Percentiles rank a stretch among this genome's conserved stretches.
These are phyloP conservation scores for Gadopsis bispinosus DNA, from an alignment of 2,797 vertebrate species.

Conservation along the genomic window DNA sequence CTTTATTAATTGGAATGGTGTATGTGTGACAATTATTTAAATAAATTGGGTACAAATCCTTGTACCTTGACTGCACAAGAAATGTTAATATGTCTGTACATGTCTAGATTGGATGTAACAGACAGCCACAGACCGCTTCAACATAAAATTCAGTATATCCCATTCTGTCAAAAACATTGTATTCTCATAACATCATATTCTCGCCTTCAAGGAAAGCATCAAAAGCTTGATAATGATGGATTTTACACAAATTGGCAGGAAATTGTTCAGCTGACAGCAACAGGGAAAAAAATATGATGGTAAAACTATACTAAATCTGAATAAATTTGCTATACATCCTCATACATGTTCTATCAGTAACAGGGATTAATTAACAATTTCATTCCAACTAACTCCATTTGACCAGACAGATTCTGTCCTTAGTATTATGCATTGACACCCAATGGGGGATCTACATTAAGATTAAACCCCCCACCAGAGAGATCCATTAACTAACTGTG, in stretches of 20 bases:
- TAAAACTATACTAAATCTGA: neutral
- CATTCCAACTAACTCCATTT: neutral
- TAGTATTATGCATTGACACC: constrained; percentile 27
- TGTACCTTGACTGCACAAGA: neutral
- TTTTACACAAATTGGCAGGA: neutral
- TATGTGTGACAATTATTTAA: constrained; percentile 1
- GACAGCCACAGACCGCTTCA: neutral
- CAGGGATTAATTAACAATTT: neutral
- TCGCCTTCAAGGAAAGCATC: neutral
- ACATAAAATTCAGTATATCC: neutral
- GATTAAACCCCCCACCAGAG: constrained; percentile 56
- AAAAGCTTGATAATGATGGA: neutral
- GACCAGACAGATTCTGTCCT: constrained; percentile 29
- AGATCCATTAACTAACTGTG: constrained; percentile 58
- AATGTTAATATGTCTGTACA: neutral
- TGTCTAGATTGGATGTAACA: neutral
- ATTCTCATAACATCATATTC: neutral
- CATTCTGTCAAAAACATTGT: neutral
- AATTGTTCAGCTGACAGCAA: neutral
- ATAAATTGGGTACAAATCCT: neutral
- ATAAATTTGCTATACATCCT: neutral
- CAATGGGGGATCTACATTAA: constrained; percentile 45
- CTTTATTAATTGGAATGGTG: neutral
- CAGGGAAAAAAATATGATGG: neutral
- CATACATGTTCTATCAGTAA: neutral